Conservation (phyloP, 2,888 invertebrate genomes). For the Octonoba sinensis region DNA sequence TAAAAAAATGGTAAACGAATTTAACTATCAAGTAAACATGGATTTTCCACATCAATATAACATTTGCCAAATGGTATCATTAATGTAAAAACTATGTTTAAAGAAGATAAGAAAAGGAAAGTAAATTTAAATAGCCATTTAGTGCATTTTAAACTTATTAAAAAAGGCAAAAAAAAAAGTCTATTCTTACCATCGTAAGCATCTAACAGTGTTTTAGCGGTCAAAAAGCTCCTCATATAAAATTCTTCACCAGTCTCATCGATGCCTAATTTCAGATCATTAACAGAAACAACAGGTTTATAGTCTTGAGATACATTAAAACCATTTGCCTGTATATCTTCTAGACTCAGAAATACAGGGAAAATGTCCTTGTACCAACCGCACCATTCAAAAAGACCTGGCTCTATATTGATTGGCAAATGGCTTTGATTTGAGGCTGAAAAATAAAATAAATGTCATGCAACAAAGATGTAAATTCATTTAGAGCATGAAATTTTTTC, state of each 20-base stretch:
- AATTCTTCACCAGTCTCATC: slow-evolving; percentile 79
- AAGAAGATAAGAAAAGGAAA: too few species aligned
- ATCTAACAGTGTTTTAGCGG: slow-evolving; percentile 76
- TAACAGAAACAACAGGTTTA: slow-evolving; percentile 76
- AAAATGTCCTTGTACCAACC: slow-evolving; percentile 83
- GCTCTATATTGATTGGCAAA: slow-evolving; percentile 83
- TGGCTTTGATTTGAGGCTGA: slow-evolving; percentile 76
- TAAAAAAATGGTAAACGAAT: too few species aligned
- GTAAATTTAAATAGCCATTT: too few species aligned
- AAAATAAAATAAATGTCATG: slow-evolving; percentile 11
- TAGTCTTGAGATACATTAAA: slow-evolving; percentile 83
- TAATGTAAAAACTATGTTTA: too few species aligned
- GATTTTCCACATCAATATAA: neutral
- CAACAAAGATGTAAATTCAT: neutral
- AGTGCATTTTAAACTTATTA: too few species aligned
- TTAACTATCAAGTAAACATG: too few species aligned
- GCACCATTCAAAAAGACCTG: slow-evolving; percentile 93
- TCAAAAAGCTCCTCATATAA: slow-evolving; percentile 77
- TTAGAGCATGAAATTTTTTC: neutral
- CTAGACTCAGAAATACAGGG: slow-evolving; percentile 83
- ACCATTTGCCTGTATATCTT: slow-evolving; percentile 81
- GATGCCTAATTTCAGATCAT: slow-evolving; percentile 73
- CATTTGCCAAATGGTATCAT: neutral
- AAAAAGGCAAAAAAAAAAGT: too few species aligned
- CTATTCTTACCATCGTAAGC: slow-evolving; percentile 73